Percentiles rank a stretch among this genome's conserved stretches.
These are phyloP conservation scores for Anas bernieri DNA, from an alignment of 2,797 vertebrate species.

Conservation along the genomic window DNA sequence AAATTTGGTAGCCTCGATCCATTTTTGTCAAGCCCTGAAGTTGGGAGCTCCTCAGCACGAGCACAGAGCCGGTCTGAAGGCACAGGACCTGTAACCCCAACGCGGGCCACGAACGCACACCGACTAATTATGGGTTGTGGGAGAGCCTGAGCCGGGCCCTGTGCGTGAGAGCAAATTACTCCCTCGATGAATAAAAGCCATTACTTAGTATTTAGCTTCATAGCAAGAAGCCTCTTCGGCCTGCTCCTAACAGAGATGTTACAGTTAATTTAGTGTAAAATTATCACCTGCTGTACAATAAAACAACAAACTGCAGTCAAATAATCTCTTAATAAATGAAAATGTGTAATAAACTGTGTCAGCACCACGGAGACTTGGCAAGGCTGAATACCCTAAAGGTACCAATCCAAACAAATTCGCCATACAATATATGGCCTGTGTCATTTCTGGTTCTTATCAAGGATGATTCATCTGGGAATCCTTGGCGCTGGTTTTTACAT, in stretches of 20 bases:
- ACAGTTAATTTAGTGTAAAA: slow-evolving; percentile 73
- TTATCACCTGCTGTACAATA: slow-evolving; percentile 74
- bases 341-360: slow-evolving; percentile 73
- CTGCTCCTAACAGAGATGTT: slow-evolving; percentile 69
- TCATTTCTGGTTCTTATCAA: slow-evolving; percentile 60
- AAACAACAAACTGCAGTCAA: slow-evolving; percentile 73
- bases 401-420: slow-evolving; percentile 66
- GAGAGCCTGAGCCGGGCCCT: slow-evolving; percentile 11
- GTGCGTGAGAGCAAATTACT: slow-evolving; percentile 37
- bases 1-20: neutral
- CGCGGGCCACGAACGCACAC: neutral
- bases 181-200: slow-evolving; percentile 64
- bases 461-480: slow-evolving; percentile 64
- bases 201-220: slow-evolving; percentile 68
- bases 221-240: slow-evolving; percentile 64
- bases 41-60: neutral
- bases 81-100: slow-evolving; percentile 39
- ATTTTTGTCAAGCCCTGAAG: neutral
- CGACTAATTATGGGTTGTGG: slow-evolving; percentile 28
- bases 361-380: slow-evolving; percentile 63
- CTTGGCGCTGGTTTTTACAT: slow-evolving; percentile 49
- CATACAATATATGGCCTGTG: slow-evolving; percentile 56
- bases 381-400: slow-evolving; percentile 69
- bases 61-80: neutral
- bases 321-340: slow-evolving; percentile 75